These are phyloP conservation scores for Geopemphigus sp. DNA, from an alignment of 1,140 invertebrate genomes.

Conservation along the genomic window DNA sequence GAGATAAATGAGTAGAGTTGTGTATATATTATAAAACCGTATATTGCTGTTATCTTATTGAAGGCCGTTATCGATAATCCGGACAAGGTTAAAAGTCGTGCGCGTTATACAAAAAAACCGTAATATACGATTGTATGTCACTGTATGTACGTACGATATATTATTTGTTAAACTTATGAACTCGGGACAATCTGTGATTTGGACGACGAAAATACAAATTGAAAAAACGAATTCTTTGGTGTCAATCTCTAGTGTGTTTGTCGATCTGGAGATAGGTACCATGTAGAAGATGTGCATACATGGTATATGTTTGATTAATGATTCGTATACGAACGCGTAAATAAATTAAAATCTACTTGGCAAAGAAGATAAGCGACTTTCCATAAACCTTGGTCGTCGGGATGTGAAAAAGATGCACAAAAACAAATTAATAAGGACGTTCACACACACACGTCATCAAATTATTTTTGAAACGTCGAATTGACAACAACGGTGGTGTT, in stretches of 20 bases:
- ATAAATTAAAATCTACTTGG: background rate
- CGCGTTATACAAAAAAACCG: constrained; percentile 1
- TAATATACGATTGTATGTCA: background rate
- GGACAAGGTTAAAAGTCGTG: constrained; percentile 35
- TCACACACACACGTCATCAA: background rate
- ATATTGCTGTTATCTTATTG: constrained; percentile 22
- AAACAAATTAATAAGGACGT: too few species aligned
- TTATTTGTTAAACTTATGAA: background rate
- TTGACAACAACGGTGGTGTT: background rate
- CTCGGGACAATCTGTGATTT: background rate
- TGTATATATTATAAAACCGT: too few species aligned
- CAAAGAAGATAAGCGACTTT: background rate
- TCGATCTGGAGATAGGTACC: too few species aligned
- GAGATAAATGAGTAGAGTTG: constrained; percentile 10
- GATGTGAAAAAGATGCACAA: too few species aligned
- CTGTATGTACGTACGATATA: constrained; percentile 1
- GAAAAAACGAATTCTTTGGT: background rate
- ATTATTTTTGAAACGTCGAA: background rate
- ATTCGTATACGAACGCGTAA: background rate
- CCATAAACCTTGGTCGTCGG: background rate
- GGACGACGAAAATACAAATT: background rate
- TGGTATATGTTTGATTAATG: constrained; percentile 6
- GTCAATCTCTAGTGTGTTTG: too few species aligned
- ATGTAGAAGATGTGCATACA: background rate
- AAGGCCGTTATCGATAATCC: constrained; percentile 33